phyloP scores from a whole-genome alignment of 1,140 invertebrate species.

The Harlomillsia oculata region DNA sequence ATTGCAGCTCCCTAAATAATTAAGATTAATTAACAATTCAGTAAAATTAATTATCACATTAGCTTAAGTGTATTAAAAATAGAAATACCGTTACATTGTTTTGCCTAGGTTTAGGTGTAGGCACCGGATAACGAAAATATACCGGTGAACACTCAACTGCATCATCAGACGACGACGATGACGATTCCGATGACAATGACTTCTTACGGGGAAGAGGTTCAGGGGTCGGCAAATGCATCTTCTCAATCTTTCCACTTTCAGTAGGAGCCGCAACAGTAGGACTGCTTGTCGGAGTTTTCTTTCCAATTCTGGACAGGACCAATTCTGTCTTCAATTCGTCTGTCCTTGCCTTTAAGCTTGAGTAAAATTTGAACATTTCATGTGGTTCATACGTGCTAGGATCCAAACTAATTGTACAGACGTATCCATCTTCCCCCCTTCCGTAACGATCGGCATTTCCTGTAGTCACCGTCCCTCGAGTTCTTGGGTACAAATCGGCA shows the following conservation, averaged over 20 bases:
- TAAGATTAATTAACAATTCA: not conserved
- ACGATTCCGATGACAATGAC: conserved; percentile 25
- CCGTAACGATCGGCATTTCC: conserved; percentile 68
- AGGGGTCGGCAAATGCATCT: conserved; percentile 27
- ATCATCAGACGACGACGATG: conserved; percentile 24
- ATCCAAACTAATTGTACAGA: conserved; percentile 69
- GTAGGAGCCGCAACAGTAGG: too few relatives aligned
- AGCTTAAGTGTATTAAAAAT: not conserved
- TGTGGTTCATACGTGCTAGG: conserved; percentile 45
- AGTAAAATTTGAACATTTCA: conserved; percentile 20
- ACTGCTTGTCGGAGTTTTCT: too few relatives aligned
- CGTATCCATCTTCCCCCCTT: conserved; percentile 55
- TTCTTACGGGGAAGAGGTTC: conserved; percentile 34
- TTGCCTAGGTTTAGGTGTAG: conserved; percentile 24
- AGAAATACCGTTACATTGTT: conserved; percentile 18
- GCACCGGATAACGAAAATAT: conserved; percentile 2
- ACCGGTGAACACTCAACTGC: conserved; percentile 6
- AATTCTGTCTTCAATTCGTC: conserved; percentile 19
- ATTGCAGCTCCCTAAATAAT: not conserved
- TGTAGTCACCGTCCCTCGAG: conserved; percentile 61
- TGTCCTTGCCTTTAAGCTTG: conserved; percentile 10
- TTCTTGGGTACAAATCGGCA: conserved; percentile 83
- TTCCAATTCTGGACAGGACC: conserved; percentile 20
- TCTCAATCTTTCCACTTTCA: too few relatives aligned
- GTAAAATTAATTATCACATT: not conserved